Percentiles rank a stretch among this genome's conserved stretches.
phyloP scores from a whole-genome alignment of 2,113 vertebrate genomes.

The Edolisoma coerulescens region DNA sequence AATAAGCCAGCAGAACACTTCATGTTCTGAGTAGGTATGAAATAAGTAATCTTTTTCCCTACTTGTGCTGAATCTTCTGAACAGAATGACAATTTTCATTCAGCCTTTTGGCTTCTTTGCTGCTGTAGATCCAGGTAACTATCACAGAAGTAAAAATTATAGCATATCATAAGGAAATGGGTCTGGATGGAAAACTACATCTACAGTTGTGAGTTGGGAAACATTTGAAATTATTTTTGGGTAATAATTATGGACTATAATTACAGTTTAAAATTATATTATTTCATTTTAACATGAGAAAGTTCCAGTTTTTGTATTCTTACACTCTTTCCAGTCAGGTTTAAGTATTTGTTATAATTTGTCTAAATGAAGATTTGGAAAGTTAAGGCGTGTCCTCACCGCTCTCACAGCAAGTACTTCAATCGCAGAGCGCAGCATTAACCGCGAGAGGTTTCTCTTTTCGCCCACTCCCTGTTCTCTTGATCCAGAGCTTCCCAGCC shows the following conservation, averaged over 20 bases:
- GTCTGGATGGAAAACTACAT: neutral
- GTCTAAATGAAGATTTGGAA: neutral
- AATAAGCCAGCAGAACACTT: neutral
- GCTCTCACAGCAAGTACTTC: too few relatives aligned
- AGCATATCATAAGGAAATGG: neutral
- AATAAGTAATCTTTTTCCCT: neutral
- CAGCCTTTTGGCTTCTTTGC: neutral
- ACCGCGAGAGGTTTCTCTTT: too few relatives aligned
- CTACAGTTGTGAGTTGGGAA: neutral
- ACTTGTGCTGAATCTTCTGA: neutral
- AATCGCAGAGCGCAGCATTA: too few relatives aligned
- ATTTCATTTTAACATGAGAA: neutral
- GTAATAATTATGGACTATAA: neutral
- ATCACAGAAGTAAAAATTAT: neutral
- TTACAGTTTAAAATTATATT: neutral
- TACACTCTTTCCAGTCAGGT: neutral
- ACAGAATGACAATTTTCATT: neutral
- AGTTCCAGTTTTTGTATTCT: neutral
- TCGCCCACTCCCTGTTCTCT: too few relatives aligned
- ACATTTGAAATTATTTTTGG: neutral
- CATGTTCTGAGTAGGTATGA: neutral
- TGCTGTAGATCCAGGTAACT: neutral
- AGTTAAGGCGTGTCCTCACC: too few relatives aligned
- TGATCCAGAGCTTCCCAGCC: too few relatives aligned
- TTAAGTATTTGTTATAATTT: neutral